Evolutionary conservation across 2,888 invertebrate species (phyloP).

Genomic region (Habroteleia sp.): DNA sequence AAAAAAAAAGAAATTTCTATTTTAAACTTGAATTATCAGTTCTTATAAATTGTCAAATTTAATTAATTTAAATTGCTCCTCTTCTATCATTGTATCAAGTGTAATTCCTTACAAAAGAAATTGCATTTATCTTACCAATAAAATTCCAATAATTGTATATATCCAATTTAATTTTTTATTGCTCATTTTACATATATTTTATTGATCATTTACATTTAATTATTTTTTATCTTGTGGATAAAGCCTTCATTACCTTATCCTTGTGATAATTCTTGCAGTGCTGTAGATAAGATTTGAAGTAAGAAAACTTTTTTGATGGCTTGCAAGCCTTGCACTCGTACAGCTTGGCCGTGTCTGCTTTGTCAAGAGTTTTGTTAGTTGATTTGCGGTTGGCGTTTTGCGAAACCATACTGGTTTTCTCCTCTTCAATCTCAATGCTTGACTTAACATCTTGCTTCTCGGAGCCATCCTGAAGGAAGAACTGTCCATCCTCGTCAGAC

Average conservation of each 20-base stretch:
- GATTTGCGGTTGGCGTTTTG: conserved; percentile 78
- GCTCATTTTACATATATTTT: neutral
- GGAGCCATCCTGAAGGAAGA: conserved; percentile 11
- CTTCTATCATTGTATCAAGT: too few species aligned
- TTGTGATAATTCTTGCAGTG: conserved; percentile 75
- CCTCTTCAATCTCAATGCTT: conserved; percentile 41
- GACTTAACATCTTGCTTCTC: conserved; percentile 57
- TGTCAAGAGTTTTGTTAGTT: conserved; percentile 80
- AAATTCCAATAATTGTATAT: too few species aligned
- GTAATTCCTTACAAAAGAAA: too few species aligned
- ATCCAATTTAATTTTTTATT: too few species aligned
- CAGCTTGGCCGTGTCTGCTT: conserved; percentile 75
- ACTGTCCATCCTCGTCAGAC: conserved; percentile 54
- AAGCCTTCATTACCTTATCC: conserved; percentile 69
- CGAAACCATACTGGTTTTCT: conserved; percentile 1
- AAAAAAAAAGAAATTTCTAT: too few species aligned
- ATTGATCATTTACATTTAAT: conserved; percentile 5
- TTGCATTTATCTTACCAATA: too few species aligned
- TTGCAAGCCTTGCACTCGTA: conserved; percentile 79
- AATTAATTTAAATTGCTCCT: too few species aligned
- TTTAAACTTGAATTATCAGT: too few species aligned
- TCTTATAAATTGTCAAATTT: too few species aligned
- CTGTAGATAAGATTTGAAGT: conserved; percentile 73
- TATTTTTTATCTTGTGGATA: too few species aligned
- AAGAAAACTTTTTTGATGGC: conserved; percentile 68